phyloP scores from a whole-genome alignment of 2,797 vertebrate genomes.

The Fistularia tabacaria region DNA sequence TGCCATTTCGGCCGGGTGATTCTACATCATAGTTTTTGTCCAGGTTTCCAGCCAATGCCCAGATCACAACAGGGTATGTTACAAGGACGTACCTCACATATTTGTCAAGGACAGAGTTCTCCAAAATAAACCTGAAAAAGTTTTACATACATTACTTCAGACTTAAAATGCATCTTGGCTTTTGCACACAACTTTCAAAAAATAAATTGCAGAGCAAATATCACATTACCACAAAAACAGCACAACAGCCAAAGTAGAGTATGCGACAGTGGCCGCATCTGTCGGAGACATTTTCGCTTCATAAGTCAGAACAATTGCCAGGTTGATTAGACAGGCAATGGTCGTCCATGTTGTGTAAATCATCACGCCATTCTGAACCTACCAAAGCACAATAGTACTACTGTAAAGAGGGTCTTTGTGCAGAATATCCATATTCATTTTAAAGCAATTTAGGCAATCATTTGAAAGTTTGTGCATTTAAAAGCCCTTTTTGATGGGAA shows the following conservation, averaged over 20 bases:
- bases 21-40: constrained; percentile 61
- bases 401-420: not conserved
- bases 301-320: constrained; percentile 76
- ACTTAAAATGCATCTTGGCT: not conserved
- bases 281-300: constrained; percentile 49
- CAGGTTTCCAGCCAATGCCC: constrained; percentile 70
- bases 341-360: constrained; percentile 82
- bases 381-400: not conserved
- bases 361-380: constrained; percentile 85
- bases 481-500: too few species aligned
- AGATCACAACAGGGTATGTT: constrained; percentile 76
- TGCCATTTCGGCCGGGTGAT: constrained; percentile 54
- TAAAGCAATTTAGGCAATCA: too few species aligned
- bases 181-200: not conserved
- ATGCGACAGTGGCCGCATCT: constrained; percentile 67
- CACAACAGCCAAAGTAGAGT: constrained; percentile 57
- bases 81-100: constrained; percentile 79
- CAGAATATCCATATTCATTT: not conserved
- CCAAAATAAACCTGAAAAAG: constrained; percentile 75
- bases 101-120: constrained; percentile 77
- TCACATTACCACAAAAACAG: constrained; percentile 51
- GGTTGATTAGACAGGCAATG: constrained; percentile 82
- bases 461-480: too few species aligned
- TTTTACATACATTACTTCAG: not conserved
- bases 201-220: not conserved